phyloP scores from a whole-genome alignment of 1,140 invertebrate species.

The Tetragonula clypearis region DNA sequence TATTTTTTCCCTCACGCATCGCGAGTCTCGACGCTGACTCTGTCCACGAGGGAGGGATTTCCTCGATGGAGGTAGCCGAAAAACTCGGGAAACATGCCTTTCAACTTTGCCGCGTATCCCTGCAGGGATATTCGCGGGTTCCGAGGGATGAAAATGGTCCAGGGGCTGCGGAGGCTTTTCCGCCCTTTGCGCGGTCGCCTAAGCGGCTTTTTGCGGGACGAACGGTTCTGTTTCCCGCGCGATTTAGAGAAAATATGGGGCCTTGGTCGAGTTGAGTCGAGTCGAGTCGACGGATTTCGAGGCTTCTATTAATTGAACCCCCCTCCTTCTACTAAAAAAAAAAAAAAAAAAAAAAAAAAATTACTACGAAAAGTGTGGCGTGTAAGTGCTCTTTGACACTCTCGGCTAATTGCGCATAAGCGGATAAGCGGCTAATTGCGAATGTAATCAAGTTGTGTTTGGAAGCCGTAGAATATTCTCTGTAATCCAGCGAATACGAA shows the following conservation, averaged over 20 bases:
- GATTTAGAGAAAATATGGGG: neutral
- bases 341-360: too few species aligned
- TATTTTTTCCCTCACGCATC: neutral
- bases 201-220: conserved; percentile 41
- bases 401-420: neutral
- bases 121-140: conserved; percentile 21
- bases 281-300: neutral
- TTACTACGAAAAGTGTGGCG: neutral
- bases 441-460: neutral
- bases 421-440: conserved; percentile 11
- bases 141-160: neutral
- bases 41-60: conserved; percentile 3
- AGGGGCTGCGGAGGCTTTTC: neutral
- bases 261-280: neutral
- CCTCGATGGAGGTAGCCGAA: conserved; percentile 14
- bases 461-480: neutral
- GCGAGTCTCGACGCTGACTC: neutral
- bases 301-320: neutral
- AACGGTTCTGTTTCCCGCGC: neutral
- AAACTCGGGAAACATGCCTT: conserved; percentile 36
- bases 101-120: conserved; percentile 45
- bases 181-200: neutral
- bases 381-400: conserved; percentile 17
- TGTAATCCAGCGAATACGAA: neutral
- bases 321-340: neutral